phyloP scores from a whole-genome alignment of 2,797 vertebrate species.

The Tauraco hartlaubi region DNA sequence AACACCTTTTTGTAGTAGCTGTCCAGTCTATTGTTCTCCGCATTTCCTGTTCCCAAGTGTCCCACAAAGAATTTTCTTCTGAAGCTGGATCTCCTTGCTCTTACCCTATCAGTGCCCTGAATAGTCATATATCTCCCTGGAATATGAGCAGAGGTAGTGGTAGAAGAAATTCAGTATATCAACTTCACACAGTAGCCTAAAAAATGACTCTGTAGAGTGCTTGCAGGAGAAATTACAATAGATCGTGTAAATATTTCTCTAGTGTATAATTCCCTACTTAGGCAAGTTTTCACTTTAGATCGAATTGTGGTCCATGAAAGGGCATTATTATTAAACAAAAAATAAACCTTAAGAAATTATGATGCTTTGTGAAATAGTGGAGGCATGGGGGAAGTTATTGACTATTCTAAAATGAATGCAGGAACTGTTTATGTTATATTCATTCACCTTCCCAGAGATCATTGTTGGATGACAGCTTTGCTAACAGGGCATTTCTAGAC shows the following conservation, averaged over 20 bases:
- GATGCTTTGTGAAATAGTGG: constrained; percentile 72
- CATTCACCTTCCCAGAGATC: constrained; percentile 64
- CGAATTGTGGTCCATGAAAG: constrained; percentile 64
- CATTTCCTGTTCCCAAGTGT: neutral
- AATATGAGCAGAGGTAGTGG: constrained; percentile 38
- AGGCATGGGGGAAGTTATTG: constrained; percentile 55
- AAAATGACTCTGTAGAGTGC: constrained; percentile 60
- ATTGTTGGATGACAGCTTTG: constrained; percentile 75
- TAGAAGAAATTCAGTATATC: constrained; percentile 63
- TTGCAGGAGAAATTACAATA: constrained; percentile 70
- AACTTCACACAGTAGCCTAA: constrained; percentile 55
- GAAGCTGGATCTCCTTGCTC: neutral
- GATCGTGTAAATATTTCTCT: constrained; percentile 80
- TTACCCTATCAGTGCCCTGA: neutral
- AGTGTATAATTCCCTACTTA: constrained; percentile 75
- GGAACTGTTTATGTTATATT: constrained; percentile 49
- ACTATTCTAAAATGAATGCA: constrained; percentile 62
- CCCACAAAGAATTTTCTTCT: constrained; percentile 13
- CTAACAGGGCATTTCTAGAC: constrained; percentile 79
- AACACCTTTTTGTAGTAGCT: neutral
- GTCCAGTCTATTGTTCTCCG: neutral
- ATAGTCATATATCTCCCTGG: neutral
- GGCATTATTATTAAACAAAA: constrained; percentile 62
- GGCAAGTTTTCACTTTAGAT: constrained; percentile 79
- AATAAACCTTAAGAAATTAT: constrained; percentile 72